These are phyloP conservation scores for Cephalopholis sonnerati DNA, from an alignment of 2,113 vertebrate genomes.

Conservation along the genomic window DNA sequence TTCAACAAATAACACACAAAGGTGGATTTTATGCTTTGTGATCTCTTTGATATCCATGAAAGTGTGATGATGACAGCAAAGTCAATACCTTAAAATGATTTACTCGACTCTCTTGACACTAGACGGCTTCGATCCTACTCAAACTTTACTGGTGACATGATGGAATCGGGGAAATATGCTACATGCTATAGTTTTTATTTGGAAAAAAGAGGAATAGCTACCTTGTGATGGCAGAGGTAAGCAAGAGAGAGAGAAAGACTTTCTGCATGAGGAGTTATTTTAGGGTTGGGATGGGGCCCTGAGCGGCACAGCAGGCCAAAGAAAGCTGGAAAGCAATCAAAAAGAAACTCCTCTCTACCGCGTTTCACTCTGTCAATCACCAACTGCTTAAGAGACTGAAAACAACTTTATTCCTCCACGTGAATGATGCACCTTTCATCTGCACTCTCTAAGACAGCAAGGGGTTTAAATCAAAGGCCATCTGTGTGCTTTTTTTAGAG, in stretches of 20 bases:
- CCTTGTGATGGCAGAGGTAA: constrained; percentile 44
- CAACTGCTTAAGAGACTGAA: constrained; percentile 65
- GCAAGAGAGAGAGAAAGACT: constrained; percentile 33
- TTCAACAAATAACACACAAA: not conserved
- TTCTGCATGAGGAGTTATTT: constrained; percentile 74
- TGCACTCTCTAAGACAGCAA: constrained; percentile 36
- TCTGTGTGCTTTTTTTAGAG: constrained; percentile 23
- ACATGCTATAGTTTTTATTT: constrained; percentile 28
- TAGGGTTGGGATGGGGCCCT: constrained; percentile 61
- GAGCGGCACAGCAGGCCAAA: constrained; percentile 75
- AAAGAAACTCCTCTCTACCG: constrained; percentile 68
- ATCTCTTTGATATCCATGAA: not conserved
- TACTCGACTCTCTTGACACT: constrained; percentile 27
- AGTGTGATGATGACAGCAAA: constrained; percentile 10
- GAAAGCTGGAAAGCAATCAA: constrained; percentile 80
- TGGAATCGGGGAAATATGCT: constrained; percentile 53
- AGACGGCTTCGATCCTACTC: constrained; percentile 50
- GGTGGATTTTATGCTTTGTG: not conserved
- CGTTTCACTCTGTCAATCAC: constrained; percentile 74
- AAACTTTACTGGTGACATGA: constrained; percentile 28
- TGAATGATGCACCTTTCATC: constrained; percentile 77
- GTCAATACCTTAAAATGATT: constrained; percentile 38
- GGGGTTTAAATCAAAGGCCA: constrained; percentile 64
- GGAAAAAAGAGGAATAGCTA: constrained; percentile 33
- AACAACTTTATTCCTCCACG: constrained; percentile 70